Percentiles rank a stretch among this genome's conserved stretches.
Evolutionary conservation across 1,140 invertebrate genomes (phyloP).

Genomic region (Diabrotica virgifera): DNA sequence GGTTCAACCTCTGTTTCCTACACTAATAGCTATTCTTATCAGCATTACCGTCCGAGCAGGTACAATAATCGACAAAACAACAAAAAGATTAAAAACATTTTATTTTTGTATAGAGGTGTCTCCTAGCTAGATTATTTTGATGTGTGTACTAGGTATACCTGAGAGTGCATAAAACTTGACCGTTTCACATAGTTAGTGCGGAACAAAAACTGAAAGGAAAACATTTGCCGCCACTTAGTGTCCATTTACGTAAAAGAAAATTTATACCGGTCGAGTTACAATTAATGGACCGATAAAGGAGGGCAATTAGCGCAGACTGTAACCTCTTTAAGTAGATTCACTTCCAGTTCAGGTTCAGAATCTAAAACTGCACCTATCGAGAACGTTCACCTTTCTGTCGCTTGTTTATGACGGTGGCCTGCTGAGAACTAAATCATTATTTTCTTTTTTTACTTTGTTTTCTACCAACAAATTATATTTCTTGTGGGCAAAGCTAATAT

Average conservation of each 20-base stretch:
- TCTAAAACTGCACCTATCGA: background rate
- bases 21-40: no score
- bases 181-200: background rate
- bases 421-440: background rate
- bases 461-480: no score
- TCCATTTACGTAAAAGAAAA: background rate
- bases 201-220: background rate
- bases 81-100: no score
- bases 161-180: background rate
- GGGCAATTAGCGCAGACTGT: background rate
- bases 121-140: no score
- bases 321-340: background rate
- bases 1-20: no score
- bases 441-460: background rate
- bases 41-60: no score
- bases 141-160: no score
- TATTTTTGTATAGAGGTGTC: no score
- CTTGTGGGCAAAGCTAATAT: no score
- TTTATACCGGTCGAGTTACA: background rate
- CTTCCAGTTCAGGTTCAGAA: background rate
- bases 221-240: conserved; percentile 1
- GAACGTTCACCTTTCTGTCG: background rate
- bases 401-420: background rate
- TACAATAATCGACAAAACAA: no score
- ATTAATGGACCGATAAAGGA: conserved; percentile 2